Evolutionary conservation across 2,888 invertebrate species (phyloP), one percentile per base, ranked within the genome.

Genomic region (Phoronis australis): DNA sequence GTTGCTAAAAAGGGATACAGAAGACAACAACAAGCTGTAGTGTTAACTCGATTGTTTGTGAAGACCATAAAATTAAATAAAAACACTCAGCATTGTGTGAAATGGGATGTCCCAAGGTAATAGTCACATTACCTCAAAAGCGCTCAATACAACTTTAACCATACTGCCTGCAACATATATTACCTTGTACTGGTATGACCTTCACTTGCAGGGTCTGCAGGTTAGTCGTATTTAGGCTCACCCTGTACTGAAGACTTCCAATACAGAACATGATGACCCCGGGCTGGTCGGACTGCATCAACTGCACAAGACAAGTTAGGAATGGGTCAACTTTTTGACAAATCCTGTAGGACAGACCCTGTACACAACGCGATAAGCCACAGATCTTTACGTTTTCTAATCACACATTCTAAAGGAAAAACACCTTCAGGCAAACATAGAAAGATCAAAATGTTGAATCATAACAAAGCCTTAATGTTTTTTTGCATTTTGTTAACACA

Each of bases 211-310:
- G 81, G 31, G 90, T 89, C 79, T 95, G 93, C 79, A 92, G 83
- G 74, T 91, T 90, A 67, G 87, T 85, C 27, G 88, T 86, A 79
- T 94, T 91, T 52, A 94, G 82, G 45, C 86, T 85, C 47, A 95
- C 89, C 56, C 90, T 85, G 70, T 90, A 93, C 71, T 90, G 89
- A 55, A 95, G 78, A 45, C 84, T 83, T 60, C 94, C 93, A 25
- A 89, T 89, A 70, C 92, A 90, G 79, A 95, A 95, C 64, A 89
- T 85, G 40, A 92, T 87, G 38, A 92, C 89, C 12, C 89, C 90
- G 0, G 88, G 89, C 69, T 94, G 93, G 44, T 83, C 85, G 20
- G 85, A 86, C 44, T 83, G 83, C 50, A 91, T 82, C 47, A 84
- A 80, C 1, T 85, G 85, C 48, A 88, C 68, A 87, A 87, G 75